Evolutionary conservation across 2,797 vertebrate species (phyloP).

Genomic region (Taeniopygia guttata): DNA sequence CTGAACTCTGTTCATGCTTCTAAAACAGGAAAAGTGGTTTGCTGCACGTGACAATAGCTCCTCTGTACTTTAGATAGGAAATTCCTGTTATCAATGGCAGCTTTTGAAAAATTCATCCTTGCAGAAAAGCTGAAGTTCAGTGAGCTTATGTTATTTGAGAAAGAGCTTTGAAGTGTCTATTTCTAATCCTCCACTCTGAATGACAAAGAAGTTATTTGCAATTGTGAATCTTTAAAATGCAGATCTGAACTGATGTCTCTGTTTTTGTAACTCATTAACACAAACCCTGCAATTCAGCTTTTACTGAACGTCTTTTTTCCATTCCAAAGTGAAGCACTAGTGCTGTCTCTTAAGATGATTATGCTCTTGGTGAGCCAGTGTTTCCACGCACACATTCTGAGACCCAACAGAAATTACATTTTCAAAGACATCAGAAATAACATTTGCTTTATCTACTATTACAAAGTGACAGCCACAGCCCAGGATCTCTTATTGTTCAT

Average conservation of each 20-base stretch:
- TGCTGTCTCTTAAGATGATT: neutral
- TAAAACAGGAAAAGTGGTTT: constrained; percentile 29
- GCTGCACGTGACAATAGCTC: neutral
- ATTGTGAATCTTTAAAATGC: neutral
- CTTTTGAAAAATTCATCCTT: neutral
- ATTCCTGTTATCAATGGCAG: neutral
- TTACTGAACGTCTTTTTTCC: neutral
- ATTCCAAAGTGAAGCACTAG: neutral
- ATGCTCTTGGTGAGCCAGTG: neutral
- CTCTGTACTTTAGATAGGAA: neutral
- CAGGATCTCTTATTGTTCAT: neutral
- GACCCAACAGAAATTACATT: neutral
- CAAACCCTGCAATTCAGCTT: neutral
- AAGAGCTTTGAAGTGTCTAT: constrained; percentile 5
- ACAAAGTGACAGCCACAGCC: neutral
- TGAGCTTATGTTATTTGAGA: neutral
- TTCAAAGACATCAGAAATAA: neutral
- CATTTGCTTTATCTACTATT: constrained; percentile 2
- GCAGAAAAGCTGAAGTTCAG: constrained; percentile 3
- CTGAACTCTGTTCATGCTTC: neutral
- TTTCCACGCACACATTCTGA: neutral
- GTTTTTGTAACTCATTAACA: neutral
- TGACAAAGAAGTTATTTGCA: constrained; percentile 16
- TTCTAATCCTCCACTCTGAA: neutral
- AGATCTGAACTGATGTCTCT: neutral